Evolutionary conservation across 2,888 invertebrate species (phyloP), one percentile per base, ranked within the genome.

Genomic region (Globia sparganii): DNA sequence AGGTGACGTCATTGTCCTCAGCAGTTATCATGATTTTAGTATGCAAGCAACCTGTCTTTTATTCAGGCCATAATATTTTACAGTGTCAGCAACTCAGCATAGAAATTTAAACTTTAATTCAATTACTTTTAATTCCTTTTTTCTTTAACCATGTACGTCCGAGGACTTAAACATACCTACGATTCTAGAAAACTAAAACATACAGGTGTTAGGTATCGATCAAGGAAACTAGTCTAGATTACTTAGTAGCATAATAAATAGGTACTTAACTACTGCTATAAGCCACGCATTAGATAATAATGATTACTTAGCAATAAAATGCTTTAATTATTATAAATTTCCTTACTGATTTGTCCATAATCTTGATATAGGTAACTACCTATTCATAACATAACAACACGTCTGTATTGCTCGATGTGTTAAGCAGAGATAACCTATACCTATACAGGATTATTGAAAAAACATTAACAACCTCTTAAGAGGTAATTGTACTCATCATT

Each of bases 1-100:
- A 61, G 25, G 46, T 66, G 13, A 72, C 66, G 79, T 70, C 76
- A 67, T 59, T 73, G 80, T 56, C 31, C 64, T 70, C 28, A 56
- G 56, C 28, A 49, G 34, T 49, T 61, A 72, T 66, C 62, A 21
- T n/a, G 28, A 58, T 69, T 34, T 78, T 34, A 56, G 25, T 56
- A 71, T 31, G 62, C 61, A 71, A 70, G 31, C 56, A 70, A 72
- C 67, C 59, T 66, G 69, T 75, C 4, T 73, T 58, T 49, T 58
- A 49, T 76, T 46, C 59, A 40, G 4, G 53, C 9, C 31, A 65
- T 28, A 46, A 49, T 28, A n/a, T 58, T 64, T 71, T 31, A 56
- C 11, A 6, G 15, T 43, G 18, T 31, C 25, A 65, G 49, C 37
- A 65, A 65, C 21, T n/a, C 18, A 8, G n/a, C 4, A 56, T 43